Evolutionary conservation across 1,140 invertebrate species (phyloP).

Genomic region (Chlorops oryzae): DNA sequence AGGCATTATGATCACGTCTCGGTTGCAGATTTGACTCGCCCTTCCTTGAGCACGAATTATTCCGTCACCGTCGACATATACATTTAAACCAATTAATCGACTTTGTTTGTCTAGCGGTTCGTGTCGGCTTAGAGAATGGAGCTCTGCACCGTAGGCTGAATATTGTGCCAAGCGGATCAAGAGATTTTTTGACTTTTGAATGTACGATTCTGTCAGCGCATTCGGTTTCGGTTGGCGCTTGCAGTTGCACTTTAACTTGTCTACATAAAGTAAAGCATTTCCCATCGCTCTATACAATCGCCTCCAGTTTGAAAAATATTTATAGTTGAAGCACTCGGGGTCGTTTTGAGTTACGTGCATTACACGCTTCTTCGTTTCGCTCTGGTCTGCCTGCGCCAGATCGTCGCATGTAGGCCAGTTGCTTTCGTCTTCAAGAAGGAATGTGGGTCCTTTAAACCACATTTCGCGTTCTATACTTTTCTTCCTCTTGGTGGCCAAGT

Average conservation of each 20-base stretch:
- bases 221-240: neutral
- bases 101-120: neutral
- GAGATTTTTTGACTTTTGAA: neutral
- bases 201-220: neutral
- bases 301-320: neutral
- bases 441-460: neutral
- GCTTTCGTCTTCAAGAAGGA: neutral
- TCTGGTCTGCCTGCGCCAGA: neutral
- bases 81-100: slow-evolving; percentile 2
- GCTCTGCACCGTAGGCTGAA: neutral
- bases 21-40: neutral
- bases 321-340: neutral
- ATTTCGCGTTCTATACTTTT: neutral
- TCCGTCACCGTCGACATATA: neutral
- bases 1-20: neutral
- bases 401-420: neutral
- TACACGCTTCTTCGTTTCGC: neutral
- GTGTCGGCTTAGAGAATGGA: neutral
- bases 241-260: neutral
- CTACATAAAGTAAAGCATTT: too few species aligned
- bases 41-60: neutral
- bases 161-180: neutral
- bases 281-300: too few species aligned
- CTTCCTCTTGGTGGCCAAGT: neutral
- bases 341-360: too few species aligned